Evolutionary conservation across 2,113 vertebrate genomes (phyloP).

Genomic region (Furnarius figulus): DNA sequence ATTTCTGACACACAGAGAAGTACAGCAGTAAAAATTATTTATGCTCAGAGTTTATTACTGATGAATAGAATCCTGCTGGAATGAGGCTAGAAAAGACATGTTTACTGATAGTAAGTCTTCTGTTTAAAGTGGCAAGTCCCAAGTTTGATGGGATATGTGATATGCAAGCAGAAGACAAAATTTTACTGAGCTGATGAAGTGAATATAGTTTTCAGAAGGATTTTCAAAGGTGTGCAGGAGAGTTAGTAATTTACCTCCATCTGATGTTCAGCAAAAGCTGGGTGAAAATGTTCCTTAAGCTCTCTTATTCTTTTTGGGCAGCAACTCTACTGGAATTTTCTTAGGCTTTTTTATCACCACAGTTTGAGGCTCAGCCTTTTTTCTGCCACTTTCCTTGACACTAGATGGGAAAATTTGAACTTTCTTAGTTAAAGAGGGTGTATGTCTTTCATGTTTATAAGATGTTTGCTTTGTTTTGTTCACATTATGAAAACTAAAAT

Average conservation of each 20-base stretch:
- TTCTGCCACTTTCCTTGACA: background rate
- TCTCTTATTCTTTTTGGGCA: background rate
- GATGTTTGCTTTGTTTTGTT: background rate
- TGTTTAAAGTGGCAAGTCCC: constrained; percentile 1
- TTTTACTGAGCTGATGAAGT: background rate
- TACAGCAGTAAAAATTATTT: constrained; percentile 35
- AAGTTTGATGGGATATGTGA: constrained; percentile 17
- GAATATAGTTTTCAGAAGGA: background rate
- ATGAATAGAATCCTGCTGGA: background rate
- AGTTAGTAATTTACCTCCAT: background rate
- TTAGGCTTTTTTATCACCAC: background rate
- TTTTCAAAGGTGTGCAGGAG: background rate
- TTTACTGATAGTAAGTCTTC: background rate
- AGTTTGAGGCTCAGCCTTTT: background rate
- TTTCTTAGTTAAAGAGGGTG: background rate
- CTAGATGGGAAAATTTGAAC: background rate
- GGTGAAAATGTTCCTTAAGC: background rate
- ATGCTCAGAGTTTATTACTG: constrained; percentile 24
- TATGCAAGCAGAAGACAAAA: constrained; percentile 13
- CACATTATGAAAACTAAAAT: background rate
- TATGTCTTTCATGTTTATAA: background rate
- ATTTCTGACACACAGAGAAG: constrained; percentile 14
- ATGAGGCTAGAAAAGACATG: background rate
- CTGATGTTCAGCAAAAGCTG: background rate
- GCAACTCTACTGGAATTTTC: background rate